Evolutionary conservation across 1,140 invertebrate genomes (phyloP).

Genomic region (Bactericera cockerelli): DNA sequence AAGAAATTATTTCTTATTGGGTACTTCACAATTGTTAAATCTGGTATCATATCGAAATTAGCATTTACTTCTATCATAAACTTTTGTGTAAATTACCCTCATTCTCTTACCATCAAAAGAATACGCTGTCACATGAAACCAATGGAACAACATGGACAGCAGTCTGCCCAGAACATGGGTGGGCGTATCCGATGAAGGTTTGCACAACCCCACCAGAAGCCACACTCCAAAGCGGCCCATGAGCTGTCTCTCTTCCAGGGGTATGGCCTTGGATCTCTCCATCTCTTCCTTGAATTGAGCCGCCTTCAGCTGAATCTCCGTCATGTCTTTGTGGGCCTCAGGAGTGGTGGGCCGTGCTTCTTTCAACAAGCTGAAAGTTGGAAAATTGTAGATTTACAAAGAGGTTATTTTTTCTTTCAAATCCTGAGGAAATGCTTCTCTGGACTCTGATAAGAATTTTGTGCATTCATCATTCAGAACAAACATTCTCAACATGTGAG

Average conservation of each 20-base stretch:
- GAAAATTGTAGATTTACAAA: not conserved
- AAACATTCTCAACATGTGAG: too few species aligned
- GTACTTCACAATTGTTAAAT: too few species aligned
- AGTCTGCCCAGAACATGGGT: slow-evolving; percentile 78
- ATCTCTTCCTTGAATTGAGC: slow-evolving; percentile 30
- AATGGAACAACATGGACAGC: slow-evolving; percentile 92
- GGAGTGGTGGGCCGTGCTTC: slow-evolving; percentile 48
- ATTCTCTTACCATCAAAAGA: slow-evolving; percentile 82
- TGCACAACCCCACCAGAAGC: slow-evolving; percentile 86
- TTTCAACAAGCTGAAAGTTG: slow-evolving; percentile 45
- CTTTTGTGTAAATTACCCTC: too few species aligned
- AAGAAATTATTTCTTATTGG: too few species aligned
- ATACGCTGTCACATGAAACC: slow-evolving; percentile 96
- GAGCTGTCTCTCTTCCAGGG: slow-evolving; percentile 66
- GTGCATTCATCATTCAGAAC: too few species aligned
- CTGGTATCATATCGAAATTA: too few species aligned
- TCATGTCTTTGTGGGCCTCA: slow-evolving; percentile 29
- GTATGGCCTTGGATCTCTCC: slow-evolving; percentile 30
- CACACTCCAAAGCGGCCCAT: slow-evolving; percentile 92
- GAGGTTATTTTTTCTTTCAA: not conserved
- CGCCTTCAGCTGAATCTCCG: slow-evolving; percentile 29
- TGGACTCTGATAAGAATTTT: too few species aligned
- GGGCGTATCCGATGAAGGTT: slow-evolving; percentile 67
- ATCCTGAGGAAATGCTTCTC: too few species aligned
- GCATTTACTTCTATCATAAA: too few species aligned